These are phyloP conservation scores for Cydia amplana DNA, from an alignment of 1,140 invertebrate genomes.

Conservation along the genomic window DNA sequence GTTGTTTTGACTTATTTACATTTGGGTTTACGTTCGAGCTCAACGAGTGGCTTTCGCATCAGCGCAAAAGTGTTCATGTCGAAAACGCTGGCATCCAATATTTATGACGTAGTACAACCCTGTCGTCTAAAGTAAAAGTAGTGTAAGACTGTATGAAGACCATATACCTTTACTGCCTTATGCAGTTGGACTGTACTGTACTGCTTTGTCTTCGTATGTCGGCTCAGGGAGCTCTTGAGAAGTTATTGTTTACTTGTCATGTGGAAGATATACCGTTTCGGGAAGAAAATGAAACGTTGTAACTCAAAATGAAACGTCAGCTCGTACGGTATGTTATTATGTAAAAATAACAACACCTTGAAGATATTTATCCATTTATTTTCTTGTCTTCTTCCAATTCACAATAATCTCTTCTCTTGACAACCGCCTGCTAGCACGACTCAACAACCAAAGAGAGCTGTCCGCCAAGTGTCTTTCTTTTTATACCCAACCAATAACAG, in stretches of 20 bases:
- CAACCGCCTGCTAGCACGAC: too few relatives aligned
- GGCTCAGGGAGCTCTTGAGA: constrained; percentile 42
- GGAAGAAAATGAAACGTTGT: constrained; percentile 49
- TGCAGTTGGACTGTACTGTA: constrained; percentile 31
- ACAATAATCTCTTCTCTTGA: too few relatives aligned
- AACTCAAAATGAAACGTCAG: constrained; percentile 34
- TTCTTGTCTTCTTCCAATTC: too few relatives aligned
- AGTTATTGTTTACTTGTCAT: constrained; percentile 64
- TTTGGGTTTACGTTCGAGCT: constrained; percentile 22
- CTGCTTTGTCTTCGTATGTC: constrained; percentile 50
- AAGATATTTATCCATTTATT: too few relatives aligned
- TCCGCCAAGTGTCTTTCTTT: too few relatives aligned
- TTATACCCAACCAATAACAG: too few relatives aligned
- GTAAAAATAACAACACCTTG: too few relatives aligned
- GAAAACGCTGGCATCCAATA: constrained; percentile 46
- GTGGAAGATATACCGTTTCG: constrained; percentile 55
- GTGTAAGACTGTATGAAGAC: background rate
- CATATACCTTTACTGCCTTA: constrained; percentile 2
- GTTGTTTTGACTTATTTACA: constrained; percentile 28
- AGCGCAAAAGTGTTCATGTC: constrained; percentile 43
- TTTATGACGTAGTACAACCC: constrained; percentile 44
- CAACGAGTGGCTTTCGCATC: constrained; percentile 27
- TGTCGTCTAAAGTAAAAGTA: background rate
- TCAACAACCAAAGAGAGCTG: too few relatives aligned
- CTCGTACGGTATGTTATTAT: background rate